Evolutionary conservation across 2,797 vertebrate genomes (phyloP), one percentile per base, ranked within the genome.

Genomic region (Schizopygopsis malacanthus): DNA sequence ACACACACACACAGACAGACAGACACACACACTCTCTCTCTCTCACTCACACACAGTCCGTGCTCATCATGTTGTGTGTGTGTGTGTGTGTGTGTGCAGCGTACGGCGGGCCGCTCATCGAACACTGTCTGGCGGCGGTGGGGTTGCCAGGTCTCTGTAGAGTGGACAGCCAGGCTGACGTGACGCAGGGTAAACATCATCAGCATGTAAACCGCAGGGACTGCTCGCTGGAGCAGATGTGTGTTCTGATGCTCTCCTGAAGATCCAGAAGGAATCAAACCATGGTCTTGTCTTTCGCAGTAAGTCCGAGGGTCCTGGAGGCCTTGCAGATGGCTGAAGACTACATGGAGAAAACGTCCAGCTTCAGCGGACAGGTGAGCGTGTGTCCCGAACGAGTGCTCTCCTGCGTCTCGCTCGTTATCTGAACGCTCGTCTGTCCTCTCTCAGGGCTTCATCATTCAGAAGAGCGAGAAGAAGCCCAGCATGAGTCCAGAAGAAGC

Each of bases 401-500:
- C 18, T 54, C 18, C 37, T 63, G 7, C 1, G 8, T 56, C 1
- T 82, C 47, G 12, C 5, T 50, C 1, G 8, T 16, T 78, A 28
- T 52, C 39, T 43, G 22, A 72, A 72, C 15, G 39, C 18, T 81
- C 52, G 6, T 56, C 8, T 67, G 67, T 69, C 52, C 25, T 2
- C 84, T 79, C 83, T 5, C 90, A 99, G 98, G 98, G 98, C 61
- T 99, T 95, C 90, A 97, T 99, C 88, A 95, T 99, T 91, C 98
- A 99, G 90, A 99, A 99, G 86, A 96, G 91, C 89, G 98, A 99
- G 93, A 96, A 96, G 93, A 99, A 99, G 91, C 97, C 97, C 80
- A 97, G 96, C 70, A 90, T 99, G 90, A 93, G 94, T 86, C 92
- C 95, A 18, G 95, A 94, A n/a, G 97, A 96, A 90, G 93, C 96